Percentiles rank a stretch among this genome's conserved stretches.
Conservation (phyloP, 2,797 vertebrate genomes). For the Rhinichthys osculus region DNA sequence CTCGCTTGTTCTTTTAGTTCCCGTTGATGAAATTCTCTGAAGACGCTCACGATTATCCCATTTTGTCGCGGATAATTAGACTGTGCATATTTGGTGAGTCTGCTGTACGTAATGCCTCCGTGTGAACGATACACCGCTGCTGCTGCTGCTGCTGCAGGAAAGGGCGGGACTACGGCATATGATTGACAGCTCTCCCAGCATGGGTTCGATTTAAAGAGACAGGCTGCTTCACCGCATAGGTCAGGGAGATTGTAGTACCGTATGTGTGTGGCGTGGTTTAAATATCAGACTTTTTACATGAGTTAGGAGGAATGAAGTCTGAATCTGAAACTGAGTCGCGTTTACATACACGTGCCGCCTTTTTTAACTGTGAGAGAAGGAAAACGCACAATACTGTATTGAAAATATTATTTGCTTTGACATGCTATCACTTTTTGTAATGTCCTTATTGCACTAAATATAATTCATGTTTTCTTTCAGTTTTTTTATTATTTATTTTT, state of each 20-base stretch:
- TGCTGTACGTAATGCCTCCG: conserved; percentile 47
- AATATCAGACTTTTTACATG: background rate
- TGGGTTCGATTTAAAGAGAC: conserved; percentile 75
- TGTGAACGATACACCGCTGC: conserved; percentile 54
- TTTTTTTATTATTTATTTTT: background rate
- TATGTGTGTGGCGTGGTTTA: background rate
- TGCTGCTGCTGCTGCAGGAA: conserved; percentile 77
- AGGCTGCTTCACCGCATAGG: conserved; percentile 31
- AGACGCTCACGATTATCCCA: conserved; percentile 26
- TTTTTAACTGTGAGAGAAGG: background rate
- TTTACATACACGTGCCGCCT: background rate
- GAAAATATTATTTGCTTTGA: background rate
- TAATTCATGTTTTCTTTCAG: background rate
- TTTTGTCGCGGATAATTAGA: conserved; percentile 50
- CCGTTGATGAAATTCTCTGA: background rate
- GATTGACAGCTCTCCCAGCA: conserved; percentile 65
- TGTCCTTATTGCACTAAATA: background rate
- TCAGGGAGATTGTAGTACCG: background rate
- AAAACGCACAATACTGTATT: background rate
- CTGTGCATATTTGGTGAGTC: background rate
- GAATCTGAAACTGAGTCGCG: background rate
- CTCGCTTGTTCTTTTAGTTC: background rate
- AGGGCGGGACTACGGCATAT: conserved; percentile 77
- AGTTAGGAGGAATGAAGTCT: background rate
- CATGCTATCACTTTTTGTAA: background rate